Percentiles rank a stretch among this genome's conserved stretches.
These are phyloP conservation scores for Actenoides hombroni DNA, from an alignment of 2,113 vertebrate genomes.

Conservation along the genomic window DNA sequence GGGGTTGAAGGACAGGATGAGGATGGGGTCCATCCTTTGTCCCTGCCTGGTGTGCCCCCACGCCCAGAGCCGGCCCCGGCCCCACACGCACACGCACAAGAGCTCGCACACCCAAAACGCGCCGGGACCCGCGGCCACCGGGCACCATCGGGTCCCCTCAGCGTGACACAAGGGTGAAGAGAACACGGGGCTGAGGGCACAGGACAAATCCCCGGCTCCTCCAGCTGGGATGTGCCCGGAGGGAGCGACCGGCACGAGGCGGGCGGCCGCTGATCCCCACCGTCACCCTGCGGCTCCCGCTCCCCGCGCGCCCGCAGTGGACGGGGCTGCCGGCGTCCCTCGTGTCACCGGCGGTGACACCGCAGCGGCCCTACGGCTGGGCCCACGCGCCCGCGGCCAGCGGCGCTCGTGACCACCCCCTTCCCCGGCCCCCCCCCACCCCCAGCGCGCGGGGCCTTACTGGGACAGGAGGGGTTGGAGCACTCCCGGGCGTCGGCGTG, in stretches of 20 bases:
- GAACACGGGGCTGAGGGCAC: neutral
- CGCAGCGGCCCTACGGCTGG: neutral
- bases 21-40: neutral
- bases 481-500: slow-evolving; percentile 91
- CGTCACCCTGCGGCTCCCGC: neutral
- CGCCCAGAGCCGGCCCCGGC: rapidly evolving
- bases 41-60: rapidly evolving
- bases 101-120: neutral
- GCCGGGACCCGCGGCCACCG: neutral
- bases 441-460: slow-evolving; percentile 71
- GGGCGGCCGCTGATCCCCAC: neutral
- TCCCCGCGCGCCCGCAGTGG: neutral
- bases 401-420: neutral
- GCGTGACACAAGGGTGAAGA: neutral
- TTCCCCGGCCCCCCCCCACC: neutral
- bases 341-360: neutral
- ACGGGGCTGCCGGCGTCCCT: neutral
- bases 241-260: rapidly evolving
- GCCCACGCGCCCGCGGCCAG: rapidly evolving
- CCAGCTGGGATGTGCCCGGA: neutral
- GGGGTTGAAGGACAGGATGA: neutral
- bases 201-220: rapidly evolving
- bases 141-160: neutral
- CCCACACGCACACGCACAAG: rapidly evolving
- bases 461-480: slow-evolving; percentile 84